Percentiles rank a stretch among this genome's conserved stretches.
Conservation (phyloP, 2,888 invertebrate genomes). For the Aquatica leii region DNA sequence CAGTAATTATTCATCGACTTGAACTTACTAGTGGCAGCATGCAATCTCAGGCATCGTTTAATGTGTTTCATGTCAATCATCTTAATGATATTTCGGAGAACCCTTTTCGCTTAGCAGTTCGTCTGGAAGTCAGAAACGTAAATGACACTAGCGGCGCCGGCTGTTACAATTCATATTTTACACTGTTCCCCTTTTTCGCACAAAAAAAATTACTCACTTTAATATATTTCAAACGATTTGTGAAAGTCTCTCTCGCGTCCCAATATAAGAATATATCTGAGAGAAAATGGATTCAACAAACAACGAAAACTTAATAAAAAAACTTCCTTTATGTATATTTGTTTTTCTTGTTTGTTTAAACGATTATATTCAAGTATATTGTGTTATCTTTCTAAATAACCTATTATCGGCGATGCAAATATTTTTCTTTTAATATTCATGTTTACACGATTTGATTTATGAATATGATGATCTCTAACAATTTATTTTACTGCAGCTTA, state of each 20-base stretch:
- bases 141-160: slow-evolving; percentile 45
- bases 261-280: slow-evolving; percentile 6
- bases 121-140: slow-evolving; percentile 49
- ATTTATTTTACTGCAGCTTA: no score
- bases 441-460: no score
- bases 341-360: not conserved
- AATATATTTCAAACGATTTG: slow-evolving; percentile 16
- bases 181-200: slow-evolving; percentile 35
- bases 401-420: no score
- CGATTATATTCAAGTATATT: no score
- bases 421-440: no score
- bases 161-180: slow-evolving; percentile 49
- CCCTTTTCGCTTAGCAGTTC: slow-evolving; percentile 55
- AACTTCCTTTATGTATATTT: not conserved
- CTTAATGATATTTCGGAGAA: slow-evolving; percentile 59
- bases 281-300: slow-evolving; percentile 8
- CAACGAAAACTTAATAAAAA: slow-evolving; percentile 8
- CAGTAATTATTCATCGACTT: slow-evolving; percentile 58
- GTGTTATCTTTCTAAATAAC: no score
- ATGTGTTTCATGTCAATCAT: slow-evolving; percentile 61
- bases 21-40: slow-evolving; percentile 52
- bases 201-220: slow-evolving; percentile 17
- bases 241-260: slow-evolving; percentile 5
- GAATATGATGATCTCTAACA: no score
- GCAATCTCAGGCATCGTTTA: slow-evolving; percentile 59